Base-by-base conservation (phyloP, 1,140 invertebrate species). In the Mercenaria mercenaria region DNA sequence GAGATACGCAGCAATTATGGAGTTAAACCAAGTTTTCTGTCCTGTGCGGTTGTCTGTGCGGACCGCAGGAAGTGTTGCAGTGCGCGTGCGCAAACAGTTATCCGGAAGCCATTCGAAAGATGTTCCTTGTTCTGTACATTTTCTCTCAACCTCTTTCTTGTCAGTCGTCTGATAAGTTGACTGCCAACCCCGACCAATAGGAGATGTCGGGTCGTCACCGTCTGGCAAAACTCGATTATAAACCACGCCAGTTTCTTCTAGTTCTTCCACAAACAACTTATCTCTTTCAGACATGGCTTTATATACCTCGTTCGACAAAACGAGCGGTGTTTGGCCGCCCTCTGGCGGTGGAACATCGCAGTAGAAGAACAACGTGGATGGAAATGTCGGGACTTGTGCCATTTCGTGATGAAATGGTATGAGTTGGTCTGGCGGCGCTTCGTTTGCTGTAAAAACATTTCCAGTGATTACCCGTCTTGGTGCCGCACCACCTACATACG, bases 331-430 rank as follows among this genome's bases (percentile, higher is more conserved):
- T 41, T 95, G 89, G 15, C 94, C 94, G 10, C 94, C 94, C 76
- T 90, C 72, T 69, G 64, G 64, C 11, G 94, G 92, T 61, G 76
- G 72, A 15, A 91, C 69, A 52, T 94, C 92, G 77, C 94, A 95
- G 80, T 91, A 94, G 86, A 95, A 95, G 80, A 94, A 94, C 3
- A 95, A 56, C 18, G 90, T 87, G 1, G 83, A 89, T 10, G 94
- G 94, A 79, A 90, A 94, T n/a, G 91, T 93, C 0, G 93, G 94
- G 1, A 94, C 93, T 77, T 95, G 94, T 6, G 94, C 94, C 94
- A 95, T 95, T 72, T 95, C 94, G 64, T 95, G 94, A 64, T 95
- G 94, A 50, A 94, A 95, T 0, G 93, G 93, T 43, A 95, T 94
- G 13, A 90, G 89, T 47, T 91, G 83, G n/a, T 93, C 93, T 13